Evolutionary conservation across 2,797 vertebrate genomes (phyloP).

Genomic region (Sebastes steindachneri): DNA sequence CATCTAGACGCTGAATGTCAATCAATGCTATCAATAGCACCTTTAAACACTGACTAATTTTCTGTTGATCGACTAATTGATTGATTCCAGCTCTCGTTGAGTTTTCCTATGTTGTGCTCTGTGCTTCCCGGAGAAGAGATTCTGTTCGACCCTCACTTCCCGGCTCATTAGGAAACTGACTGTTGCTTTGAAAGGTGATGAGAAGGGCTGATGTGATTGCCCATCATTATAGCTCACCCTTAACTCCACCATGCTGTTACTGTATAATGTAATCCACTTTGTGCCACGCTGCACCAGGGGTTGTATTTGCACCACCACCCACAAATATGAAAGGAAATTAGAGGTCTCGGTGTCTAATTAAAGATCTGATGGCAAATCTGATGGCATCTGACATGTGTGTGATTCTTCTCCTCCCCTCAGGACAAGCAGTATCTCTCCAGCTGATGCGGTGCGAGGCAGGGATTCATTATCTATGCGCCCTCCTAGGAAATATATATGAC

Average conservation of each 20-base stretch:
- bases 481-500: constrained; percentile 68
- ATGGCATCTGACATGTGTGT: constrained; percentile 50
- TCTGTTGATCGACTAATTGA: not conserved
- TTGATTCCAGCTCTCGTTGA: not conserved
- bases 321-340: not conserved
- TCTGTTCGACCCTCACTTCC: not conserved
- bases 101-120: not conserved
- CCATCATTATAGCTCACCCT: not conserved
- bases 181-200: not conserved
- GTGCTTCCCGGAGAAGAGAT: not conserved
- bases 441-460: constrained; percentile 49
- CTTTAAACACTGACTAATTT: not conserved
- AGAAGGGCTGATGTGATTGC: constrained; percentile 1
- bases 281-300: not conserved
- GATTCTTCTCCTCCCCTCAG: constrained; percentile 51
- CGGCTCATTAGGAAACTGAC: constrained; percentile 16
- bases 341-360: constrained; percentile 54
- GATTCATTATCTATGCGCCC: constrained; percentile 72
- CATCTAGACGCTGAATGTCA: no score
- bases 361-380: constrained; percentile 50
- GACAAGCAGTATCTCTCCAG: constrained; percentile 58
- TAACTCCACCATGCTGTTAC: constrained; percentile 6
- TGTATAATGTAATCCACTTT: not conserved
- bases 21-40: not conserved
- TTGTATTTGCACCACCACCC: not conserved